Conservation (phyloP, 2,113 vertebrate species). For the Corythornis madagascariensis region DNA sequence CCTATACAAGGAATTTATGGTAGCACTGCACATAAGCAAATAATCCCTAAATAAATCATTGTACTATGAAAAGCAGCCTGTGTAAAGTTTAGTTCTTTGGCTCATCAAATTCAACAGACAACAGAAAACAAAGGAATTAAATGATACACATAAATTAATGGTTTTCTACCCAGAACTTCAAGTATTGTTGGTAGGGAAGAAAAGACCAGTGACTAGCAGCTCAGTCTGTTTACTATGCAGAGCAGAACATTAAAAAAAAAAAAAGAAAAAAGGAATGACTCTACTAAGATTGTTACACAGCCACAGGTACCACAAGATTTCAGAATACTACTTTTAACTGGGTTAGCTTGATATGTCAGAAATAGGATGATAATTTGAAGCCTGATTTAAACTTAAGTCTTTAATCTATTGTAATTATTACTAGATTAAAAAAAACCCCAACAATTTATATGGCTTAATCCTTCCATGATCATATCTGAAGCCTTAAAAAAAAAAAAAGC, state of each 20-base stretch:
- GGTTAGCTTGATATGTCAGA: not conserved
- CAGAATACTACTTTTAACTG: not conserved
- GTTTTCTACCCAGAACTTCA: not conserved
- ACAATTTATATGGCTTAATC: not conserved
- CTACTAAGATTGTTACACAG: not conserved
- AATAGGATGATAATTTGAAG: not conserved
- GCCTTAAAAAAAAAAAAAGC: not conserved
- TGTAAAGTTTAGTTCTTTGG: not conserved
- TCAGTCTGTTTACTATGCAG: not conserved
- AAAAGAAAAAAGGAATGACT: rapidly evolving
- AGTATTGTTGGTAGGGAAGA: not conserved
- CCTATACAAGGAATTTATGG: not conserved
- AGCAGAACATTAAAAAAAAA: not conserved
- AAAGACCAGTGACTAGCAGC: not conserved
- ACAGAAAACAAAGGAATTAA: not conserved
- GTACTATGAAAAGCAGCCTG: not conserved
- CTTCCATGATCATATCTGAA: not conserved
- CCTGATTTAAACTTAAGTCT: not conserved
- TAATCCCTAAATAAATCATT: not conserved
- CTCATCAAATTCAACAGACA: not conserved
- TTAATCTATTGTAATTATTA: not conserved
- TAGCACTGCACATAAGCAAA: not conserved
- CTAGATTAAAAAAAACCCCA: not conserved
- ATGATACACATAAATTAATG: not conserved
- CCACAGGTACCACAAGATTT: not conserved